phyloP scores from a whole-genome alignment of 1,140 invertebrate genomes.

The Meloidogyne floridensis region DNA sequence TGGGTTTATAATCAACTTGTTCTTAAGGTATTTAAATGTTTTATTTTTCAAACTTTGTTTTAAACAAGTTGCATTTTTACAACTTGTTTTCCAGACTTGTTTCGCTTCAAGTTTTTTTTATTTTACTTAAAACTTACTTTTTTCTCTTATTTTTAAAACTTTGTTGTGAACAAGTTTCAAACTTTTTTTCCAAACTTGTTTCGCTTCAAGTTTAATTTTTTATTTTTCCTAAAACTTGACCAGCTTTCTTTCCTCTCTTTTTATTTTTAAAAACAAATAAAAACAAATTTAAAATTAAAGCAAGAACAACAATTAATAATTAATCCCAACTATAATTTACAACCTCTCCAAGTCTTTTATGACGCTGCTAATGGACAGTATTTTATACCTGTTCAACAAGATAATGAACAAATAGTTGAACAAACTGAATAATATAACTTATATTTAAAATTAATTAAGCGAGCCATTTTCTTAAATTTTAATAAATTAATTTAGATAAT shows the following conservation, averaged over 20 bases:
- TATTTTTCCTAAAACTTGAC: not conserved
- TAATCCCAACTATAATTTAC: conserved; percentile 26
- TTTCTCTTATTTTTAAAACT: no score
- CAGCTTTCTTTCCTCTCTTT: not conserved
- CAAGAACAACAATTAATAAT: conserved; percentile 25
- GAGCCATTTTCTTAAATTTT: no score
- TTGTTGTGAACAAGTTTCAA: no score
- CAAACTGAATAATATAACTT: not conserved
- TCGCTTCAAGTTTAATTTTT: not conserved
- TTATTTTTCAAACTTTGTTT: no score
- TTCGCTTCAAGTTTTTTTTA: no score
- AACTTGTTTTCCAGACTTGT: no score
- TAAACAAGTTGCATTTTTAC: no score
- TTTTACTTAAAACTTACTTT: no score
- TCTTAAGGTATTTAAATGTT: no score
- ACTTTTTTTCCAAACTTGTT: no score
- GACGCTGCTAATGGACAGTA: conserved; percentile 47
- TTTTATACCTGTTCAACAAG: conserved; percentile 31
- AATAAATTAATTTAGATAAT: no score
- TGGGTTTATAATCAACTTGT: no score
- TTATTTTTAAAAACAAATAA: not conserved
- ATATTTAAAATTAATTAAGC: not conserved
- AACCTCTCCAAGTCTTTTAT: conserved; percentile 46
- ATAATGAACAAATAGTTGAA: not conserved
- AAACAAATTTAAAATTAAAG: not conserved